Base-by-base conservation (phyloP, 92 coral and sea anemone genomes). In the Umimayanthus kanabou region DNA sequence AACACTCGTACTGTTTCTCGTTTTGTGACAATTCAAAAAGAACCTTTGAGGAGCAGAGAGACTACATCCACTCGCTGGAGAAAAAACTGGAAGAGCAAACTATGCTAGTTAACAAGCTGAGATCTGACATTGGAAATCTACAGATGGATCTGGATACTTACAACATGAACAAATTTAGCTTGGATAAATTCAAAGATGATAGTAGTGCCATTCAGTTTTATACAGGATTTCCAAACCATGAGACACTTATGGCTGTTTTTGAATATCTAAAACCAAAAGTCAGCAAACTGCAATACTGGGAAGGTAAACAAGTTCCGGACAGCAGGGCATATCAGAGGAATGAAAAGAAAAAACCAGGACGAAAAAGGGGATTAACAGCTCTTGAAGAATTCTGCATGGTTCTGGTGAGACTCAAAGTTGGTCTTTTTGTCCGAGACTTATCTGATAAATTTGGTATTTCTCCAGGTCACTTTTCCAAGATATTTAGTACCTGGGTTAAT, bases 161-260 rank as follows among this genome's bases (percentile, higher is more conserved):
- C 42, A 30, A 80, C 26, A 50, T 5, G 61, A 43, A 80, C 15
- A 80, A 80, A 55, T 80, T 80, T 72, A 80, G 80, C 30, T 39
- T 74, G 87, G 87, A 76, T 65, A 61, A 69, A n/a, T 61, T 76
- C 40, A 83, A 39, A 26, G 40, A 72, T 72, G 30, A 50, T 50
- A 50, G 58, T 50, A 50, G 58, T 50, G 92, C 87, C 88, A 89
- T 89, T 79, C 49, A 85, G 10, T 83, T 88, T 73, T 92, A 78
- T 89, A 85, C 92, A 28, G 92, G 91, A 84, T 90, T 90, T 85
- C 86, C 92, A 61, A 92, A 90, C 87, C 90, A 90, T 86, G 94
- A 92, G 50, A 86, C 94, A 80, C 83, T 92, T 28, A 45, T 85
- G 70, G 79, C 58, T 67, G 90, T 90, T 83, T 92, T 92, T 87